These are phyloP conservation scores for Mechanitis mazaeus DNA, from an alignment of 2,888 invertebrate genomes.

Conservation along the genomic window DNA sequence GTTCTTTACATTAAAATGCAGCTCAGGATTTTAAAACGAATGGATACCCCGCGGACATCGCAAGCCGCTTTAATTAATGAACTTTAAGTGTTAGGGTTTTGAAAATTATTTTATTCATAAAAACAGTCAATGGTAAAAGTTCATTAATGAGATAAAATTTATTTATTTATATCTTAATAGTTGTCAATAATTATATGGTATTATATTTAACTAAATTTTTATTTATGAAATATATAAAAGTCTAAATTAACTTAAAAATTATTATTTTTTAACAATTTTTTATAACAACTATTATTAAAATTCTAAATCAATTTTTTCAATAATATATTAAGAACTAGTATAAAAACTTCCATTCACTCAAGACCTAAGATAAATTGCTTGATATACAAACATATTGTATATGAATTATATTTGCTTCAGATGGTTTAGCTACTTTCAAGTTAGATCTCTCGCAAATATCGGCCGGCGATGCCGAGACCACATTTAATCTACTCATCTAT, in stretches of 20 bases:
- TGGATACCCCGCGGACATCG: constrained; percentile 23
- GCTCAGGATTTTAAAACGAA: constrained; percentile 24
- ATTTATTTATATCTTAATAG: neutral
- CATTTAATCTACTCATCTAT: constrained; percentile 86
- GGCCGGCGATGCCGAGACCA: constrained; percentile 72
- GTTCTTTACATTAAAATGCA: constrained; percentile 28
- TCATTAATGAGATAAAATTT: constrained; percentile 11
- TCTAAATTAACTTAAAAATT: no score
- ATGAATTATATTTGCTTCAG: constrained; percentile 37
- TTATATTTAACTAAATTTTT: no score
- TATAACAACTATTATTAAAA: no score
- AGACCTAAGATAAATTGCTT: constrained; percentile 4
- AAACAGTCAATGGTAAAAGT: constrained; percentile 13
- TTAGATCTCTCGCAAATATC: constrained; percentile 80
- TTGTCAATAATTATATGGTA: neutral
- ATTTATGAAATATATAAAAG: no score
- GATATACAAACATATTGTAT: constrained; percentile 1
- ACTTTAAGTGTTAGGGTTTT: constrained; percentile 17
- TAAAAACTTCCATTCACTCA: neutral
- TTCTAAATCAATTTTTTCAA: no score
- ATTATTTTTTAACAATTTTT: no score
- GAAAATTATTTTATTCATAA: constrained; percentile 10
- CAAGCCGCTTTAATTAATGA: constrained; percentile 30
- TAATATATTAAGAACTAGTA: neutral
- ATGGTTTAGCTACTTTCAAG: constrained; percentile 64